phyloP scores from a whole-genome alignment of 1,140 invertebrate species.

The Oncopeltus fasciatus region DNA sequence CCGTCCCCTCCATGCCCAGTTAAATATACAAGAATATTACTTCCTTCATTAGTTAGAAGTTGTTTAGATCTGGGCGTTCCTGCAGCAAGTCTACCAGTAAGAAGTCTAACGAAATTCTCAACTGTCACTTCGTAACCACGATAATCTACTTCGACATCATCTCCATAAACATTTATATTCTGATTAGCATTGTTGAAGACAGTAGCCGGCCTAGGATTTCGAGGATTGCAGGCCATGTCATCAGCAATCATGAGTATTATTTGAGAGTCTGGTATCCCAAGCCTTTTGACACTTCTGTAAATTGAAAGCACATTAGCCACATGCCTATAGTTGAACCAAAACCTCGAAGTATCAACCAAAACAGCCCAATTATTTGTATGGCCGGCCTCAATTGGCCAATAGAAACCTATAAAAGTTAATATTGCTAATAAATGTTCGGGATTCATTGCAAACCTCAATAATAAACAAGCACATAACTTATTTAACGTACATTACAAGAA shows the following conservation, averaged over 20 bases:
- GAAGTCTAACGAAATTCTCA: conserved; percentile 91
- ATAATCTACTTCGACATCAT: conserved; percentile 99
- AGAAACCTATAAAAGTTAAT: no score
- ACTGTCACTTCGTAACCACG: conserved; percentile 96
- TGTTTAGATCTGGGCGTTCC: conserved; percentile 91
- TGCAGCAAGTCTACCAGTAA: conserved; percentile 80
- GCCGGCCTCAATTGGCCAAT: conserved; percentile 13
- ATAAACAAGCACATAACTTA: no score
- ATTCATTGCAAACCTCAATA: no score
- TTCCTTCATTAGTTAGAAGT: conserved; percentile 87
- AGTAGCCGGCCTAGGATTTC: conserved; percentile 93
- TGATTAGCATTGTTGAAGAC: conserved; percentile 97
- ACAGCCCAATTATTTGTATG: conserved; percentile 99
- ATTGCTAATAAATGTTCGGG: no score
- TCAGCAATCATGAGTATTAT: conserved; percentile 99
- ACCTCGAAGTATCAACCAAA: conserved; percentile 90
- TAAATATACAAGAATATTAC: conserved; percentile 94
- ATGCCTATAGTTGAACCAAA: conserved; percentile 99
- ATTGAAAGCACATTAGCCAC: conserved; percentile 97
- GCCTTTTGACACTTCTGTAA: conserved; percentile 89
- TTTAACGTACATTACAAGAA: no score
- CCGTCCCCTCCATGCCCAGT: conserved; percentile 97
- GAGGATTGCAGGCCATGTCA: conserved; percentile 97
- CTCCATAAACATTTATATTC: conserved; percentile 96
- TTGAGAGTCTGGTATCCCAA: conserved; percentile 91